Evolutionary conservation across 2,888 invertebrate species (phyloP).

Genomic region (Stegophylla sp.): DNA sequence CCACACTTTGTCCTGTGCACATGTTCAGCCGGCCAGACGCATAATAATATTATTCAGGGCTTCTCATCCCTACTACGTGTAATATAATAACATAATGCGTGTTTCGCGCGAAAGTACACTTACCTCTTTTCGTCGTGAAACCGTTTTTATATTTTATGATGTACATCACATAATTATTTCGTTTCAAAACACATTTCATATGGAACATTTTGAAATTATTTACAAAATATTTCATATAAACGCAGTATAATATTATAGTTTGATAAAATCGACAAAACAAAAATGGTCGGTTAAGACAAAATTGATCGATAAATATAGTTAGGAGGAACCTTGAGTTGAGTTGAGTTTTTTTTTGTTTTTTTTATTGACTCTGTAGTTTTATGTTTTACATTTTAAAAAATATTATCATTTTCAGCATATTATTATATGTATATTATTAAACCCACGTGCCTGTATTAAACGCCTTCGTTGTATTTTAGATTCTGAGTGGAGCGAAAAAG

Average conservation of each 20-base stretch:
- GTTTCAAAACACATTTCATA: no score
- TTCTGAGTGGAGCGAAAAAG: no score
- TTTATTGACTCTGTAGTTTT: background rate
- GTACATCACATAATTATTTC: no score
- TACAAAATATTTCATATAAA: no score
- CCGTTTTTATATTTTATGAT: background rate
- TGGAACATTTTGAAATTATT: no score
- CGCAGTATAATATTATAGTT: no score
- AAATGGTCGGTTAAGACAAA: background rate
- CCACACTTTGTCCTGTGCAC: slow-evolving; percentile 17
- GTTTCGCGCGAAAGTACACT: background rate
- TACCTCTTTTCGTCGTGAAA: background rate
- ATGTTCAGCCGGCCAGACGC: slow-evolving; percentile 41
- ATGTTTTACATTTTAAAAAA: slow-evolving; percentile 20
- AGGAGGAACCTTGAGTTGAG: slow-evolving; percentile 3
- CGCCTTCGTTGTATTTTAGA: no score
- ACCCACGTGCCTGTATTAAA: slow-evolving; percentile 16
- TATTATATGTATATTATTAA: background rate
- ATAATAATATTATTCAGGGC: slow-evolving; percentile 46
- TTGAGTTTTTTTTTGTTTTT: no score
- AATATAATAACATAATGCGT: no score
- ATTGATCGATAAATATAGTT: background rate
- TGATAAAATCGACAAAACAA: no score
- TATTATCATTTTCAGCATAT: slow-evolving; percentile 27
- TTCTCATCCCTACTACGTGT: slow-evolving; percentile 47